Evolutionary conservation across 2,888 invertebrate species (phyloP), one percentile per base, ranked within the genome.

Genomic region (Luperina testacea): DNA sequence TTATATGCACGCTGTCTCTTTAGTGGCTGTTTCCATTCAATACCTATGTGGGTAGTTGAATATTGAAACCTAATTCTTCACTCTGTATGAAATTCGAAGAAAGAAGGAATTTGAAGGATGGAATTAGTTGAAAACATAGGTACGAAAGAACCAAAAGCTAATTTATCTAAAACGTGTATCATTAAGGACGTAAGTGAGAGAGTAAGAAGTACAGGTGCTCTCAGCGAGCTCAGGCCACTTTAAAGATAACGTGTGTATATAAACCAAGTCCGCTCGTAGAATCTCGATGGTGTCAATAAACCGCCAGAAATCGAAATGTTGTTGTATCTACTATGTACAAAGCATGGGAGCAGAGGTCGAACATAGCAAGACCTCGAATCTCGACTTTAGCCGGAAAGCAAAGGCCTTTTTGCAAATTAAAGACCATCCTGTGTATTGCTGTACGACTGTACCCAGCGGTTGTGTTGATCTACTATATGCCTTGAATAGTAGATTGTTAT

Each of bases 181-280:
- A n/a, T 59, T n/a, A n/a, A n/a, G n/a, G n/a, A 6, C n/a, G 57
- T 24, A 3, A 57, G 9, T 24, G 24, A 24, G 4, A 57, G 9
- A 38, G n/a, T 11, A 11, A 24, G 42, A 27, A 15, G 8, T 15
- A 61, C 27, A 27, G n/a, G 27, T n/a, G 15, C 27, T 27, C 27
- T 59, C 27, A 61, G 48, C 69, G 13, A 24, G 69, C 20, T 27
- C 69, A 15, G 51, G 13, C 48, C 48, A 32, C 48, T 73, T 48
- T 48, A n/a, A 24, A 68, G 9, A 48, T 32, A 32, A 68, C 72
- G 32, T 68, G 32, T 32, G 11, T 48, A 48, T 32, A 45, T 45
- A 48, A 24, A 38, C 69, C n/a, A 17, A 38, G 70, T 73, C 38
- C 71, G 71, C 48, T 72, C n/a, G 48, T 38, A 73, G 64, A 53